Percentiles rank a stretch among this genome's conserved stretches.
Conservation (phyloP, 64 coral and sea anemone species). For the Pocillopora damicornis region DNA sequence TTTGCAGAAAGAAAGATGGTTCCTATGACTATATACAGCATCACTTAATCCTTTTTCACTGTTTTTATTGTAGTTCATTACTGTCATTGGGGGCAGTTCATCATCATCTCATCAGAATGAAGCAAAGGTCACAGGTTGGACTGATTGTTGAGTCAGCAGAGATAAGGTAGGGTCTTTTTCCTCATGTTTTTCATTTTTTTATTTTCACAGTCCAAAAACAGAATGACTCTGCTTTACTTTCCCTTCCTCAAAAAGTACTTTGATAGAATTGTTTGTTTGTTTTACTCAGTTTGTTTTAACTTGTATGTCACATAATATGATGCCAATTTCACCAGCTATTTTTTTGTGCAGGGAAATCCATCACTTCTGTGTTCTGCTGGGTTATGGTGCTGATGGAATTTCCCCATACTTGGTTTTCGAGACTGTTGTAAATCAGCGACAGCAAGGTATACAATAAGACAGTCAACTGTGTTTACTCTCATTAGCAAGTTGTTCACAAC, state of each 20-base stretch:
- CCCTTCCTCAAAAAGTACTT: no score
- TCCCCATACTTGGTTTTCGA: constrained; percentile 94
- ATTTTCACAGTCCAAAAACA: no score
- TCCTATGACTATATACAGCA: not conserved
- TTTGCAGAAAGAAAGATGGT: no score
- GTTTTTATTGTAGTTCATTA: constrained; percentile 57
- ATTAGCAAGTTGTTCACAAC: not conserved
- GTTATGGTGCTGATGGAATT: constrained; percentile 84
- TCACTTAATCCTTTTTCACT: not conserved
- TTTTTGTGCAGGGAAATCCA: constrained; percentile 70
- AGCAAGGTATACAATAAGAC: constrained; percentile 55
- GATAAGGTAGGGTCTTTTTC: constrained; percentile 45
- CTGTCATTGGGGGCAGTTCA: constrained; percentile 85
- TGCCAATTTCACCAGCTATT: not conserved
- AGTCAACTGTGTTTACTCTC: not conserved
- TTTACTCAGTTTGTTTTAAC: no score
- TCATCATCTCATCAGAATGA: constrained; percentile 89
- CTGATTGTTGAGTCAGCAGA: constrained; percentile 87
- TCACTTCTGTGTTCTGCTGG: constrained; percentile 87
- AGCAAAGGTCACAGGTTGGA: constrained; percentile 85
- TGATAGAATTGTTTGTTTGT: no score
- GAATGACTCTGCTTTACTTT: no score
- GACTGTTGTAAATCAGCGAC: constrained; percentile 71
- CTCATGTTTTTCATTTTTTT: not conserved
- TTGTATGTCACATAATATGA: no score